Evolutionary conservation across 1,140 invertebrate genomes (phyloP).

Genomic region (Bombus cullumanus): DNA sequence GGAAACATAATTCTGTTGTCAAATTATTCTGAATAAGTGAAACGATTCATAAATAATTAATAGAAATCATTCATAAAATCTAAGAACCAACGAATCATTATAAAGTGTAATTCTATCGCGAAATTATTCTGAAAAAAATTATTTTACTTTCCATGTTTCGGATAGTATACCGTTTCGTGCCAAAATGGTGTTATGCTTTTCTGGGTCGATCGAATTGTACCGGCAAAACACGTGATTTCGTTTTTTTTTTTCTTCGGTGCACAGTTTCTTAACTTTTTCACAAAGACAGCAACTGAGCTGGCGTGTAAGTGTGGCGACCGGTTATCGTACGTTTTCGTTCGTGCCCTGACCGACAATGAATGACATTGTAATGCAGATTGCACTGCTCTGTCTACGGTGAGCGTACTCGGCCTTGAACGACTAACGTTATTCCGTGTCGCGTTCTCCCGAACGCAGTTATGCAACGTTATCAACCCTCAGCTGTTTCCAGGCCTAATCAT

Average conservation of each 20-base stretch:
- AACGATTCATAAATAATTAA: neutral
- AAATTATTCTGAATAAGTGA: neutral
- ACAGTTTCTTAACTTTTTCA: conserved; percentile 19
- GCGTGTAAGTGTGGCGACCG: neutral
- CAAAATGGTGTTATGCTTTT: neutral
- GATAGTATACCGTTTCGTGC: neutral
- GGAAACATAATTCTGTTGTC: neutral
- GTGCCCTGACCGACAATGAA: conserved; percentile 34
- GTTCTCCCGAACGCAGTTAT: conserved; percentile 41
- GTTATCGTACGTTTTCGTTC: conserved; percentile 31
- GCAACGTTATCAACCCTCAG: conserved; percentile 59
- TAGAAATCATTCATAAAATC: neutral
- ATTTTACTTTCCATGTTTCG: neutral
- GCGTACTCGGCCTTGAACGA: conserved; percentile 51
- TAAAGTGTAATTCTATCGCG: too few species aligned
- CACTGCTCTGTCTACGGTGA: conserved; percentile 4
- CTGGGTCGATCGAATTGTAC: neutral
- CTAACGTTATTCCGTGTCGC: conserved; percentile 47
- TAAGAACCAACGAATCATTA: neutral
- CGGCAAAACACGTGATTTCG: neutral
- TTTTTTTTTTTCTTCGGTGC: neutral
- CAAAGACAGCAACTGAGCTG: neutral
- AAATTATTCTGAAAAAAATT: neutral
- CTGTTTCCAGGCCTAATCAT: conserved; percentile 7
- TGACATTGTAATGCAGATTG: conserved; percentile 59